Evolutionary conservation across 2,113 vertebrate genomes (phyloP).

Genomic region (Trematocara macrostoma): DNA sequence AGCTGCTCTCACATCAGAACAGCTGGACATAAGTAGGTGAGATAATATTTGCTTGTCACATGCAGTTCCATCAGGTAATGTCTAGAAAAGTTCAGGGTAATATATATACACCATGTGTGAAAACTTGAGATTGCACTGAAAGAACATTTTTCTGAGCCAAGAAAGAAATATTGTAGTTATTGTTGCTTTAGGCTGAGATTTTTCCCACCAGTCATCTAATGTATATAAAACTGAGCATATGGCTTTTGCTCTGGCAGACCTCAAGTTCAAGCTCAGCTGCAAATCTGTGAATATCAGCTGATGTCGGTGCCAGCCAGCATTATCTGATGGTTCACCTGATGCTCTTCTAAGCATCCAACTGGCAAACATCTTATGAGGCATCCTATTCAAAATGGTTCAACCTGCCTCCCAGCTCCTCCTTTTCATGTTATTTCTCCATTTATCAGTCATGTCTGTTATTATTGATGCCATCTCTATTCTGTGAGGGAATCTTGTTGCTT

Average conservation of each 20-base stretch:
- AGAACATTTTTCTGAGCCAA: not conserved
- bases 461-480: not conserved
- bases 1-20: not conserved
- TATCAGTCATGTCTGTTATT: not conserved
- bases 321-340: not conserved
- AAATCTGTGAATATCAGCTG: not conserved
- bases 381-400: not conserved
- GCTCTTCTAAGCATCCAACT: not conserved
- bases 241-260: not conserved
- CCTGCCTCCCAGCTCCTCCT: not conserved
- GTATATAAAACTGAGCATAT: not conserved
- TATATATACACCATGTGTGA: not conserved
- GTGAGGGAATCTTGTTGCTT: not conserved
- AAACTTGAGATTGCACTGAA: not conserved
- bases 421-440: not conserved
- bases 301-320: not conserved
- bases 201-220: not conserved
- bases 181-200: not conserved
- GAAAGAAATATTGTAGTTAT: not conserved
- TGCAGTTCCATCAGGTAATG: not conserved
- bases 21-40: not conserved
- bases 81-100: not conserved
- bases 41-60: not conserved
- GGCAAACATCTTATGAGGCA: not conserved
- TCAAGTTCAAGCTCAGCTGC: not conserved